Percentiles rank a stretch among this genome's conserved stretches.
Evolutionary conservation across 2,797 vertebrate species (phyloP).

Genomic region (Lacerta agilis): DNA sequence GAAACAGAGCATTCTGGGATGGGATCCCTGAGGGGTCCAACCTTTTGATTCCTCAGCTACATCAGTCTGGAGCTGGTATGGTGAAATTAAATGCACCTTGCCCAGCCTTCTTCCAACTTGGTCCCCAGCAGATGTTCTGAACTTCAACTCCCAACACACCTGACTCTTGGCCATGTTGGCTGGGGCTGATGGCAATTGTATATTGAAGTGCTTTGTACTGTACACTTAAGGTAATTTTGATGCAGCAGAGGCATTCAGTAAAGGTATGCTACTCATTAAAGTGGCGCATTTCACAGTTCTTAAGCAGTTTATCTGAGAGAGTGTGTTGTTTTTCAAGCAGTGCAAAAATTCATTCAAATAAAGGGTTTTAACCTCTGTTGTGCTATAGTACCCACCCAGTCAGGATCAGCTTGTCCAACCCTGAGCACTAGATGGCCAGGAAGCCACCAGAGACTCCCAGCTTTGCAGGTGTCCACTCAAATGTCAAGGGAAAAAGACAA

Average conservation of each 20-base stretch:
- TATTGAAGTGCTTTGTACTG: background rate
- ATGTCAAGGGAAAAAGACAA: background rate
- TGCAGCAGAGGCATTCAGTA: background rate
- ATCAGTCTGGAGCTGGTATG: too few species aligned
- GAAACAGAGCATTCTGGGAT: too few species aligned
- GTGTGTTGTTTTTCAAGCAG: background rate
- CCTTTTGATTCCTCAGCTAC: too few species aligned
- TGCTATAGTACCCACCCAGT: background rate
- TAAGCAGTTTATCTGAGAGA: background rate
- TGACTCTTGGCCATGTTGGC: too few species aligned
- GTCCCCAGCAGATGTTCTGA: too few species aligned
- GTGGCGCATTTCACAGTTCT: background rate
- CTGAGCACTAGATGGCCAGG: background rate
- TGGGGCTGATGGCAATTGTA: background rate
- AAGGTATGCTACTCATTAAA: background rate
- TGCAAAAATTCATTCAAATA: background rate
- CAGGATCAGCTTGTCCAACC: background rate
- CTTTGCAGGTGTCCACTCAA: background rate
- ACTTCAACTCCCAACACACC: too few species aligned
- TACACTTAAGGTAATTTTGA: background rate
- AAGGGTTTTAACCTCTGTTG: background rate
- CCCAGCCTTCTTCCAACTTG: too few species aligned
- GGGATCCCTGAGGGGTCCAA: too few species aligned
- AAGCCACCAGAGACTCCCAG: background rate
- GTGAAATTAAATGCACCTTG: too few species aligned